Base-by-base conservation (phyloP, 23 tunicate species). In the Ascidia mentula region DNA sequence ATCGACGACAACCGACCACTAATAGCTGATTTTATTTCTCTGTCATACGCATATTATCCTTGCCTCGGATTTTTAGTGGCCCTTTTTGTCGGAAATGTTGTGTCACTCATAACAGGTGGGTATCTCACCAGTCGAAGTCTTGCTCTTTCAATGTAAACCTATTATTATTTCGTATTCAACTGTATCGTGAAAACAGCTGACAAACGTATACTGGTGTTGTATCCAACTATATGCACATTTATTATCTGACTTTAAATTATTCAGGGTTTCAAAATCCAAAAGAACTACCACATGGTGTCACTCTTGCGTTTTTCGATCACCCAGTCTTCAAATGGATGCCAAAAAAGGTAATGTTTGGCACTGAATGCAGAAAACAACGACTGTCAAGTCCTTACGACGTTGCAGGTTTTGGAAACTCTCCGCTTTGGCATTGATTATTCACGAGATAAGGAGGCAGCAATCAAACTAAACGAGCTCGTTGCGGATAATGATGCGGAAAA, bases 241-340 rank as follows among this genome's bases (percentile, higher is more conserved):
- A n/a, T n/a, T n/a, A n/a, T n/a, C n/a, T n/a, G n/a, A n/a, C n/a
- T n/a, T n/a, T n/a, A n/a, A n/a, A n/a, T n/a, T n/a, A n/a, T 53
- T 53, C 77, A 85, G 89, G 89, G 6, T 71, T 60, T 28, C 89
- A 85, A 72, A 71, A 78, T n/a, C 79, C 89, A 1, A 61, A 36
- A 31, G 45, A 77, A 8, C 77, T 85, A 20, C 89, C 83, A n/a
- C 89, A 82, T 24, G 89, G 81, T 42, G 81, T 82, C 42, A 78
- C 81, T 20, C 18, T 60, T 22, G 84, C 89, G 9, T 37, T 78
- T 18, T 85, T 85, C 69, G 89, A 85, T 40, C 89, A 85, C 72
- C 74, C 81, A 30, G 24, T 85, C n/a, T 85, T 85, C 39, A 18
- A 72, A 59, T 85, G 89, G 83, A 1, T 85, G 31, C 83, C 89